phyloP scores from a whole-genome alignment of 2,113 vertebrate genomes.

The Proteles cristata region DNA sequence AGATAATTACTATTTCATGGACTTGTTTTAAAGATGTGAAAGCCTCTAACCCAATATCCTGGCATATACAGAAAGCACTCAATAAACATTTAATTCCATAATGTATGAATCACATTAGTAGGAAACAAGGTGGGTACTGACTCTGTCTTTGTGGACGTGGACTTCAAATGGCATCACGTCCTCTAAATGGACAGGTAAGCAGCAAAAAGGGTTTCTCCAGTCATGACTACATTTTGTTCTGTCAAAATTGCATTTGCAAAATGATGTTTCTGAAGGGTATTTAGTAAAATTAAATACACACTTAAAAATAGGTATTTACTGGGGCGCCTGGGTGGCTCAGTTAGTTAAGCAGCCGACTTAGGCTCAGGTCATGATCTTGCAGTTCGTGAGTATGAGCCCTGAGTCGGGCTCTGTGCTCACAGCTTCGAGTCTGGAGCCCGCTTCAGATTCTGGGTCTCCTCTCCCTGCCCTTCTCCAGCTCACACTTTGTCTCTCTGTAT shows the following conservation, averaged over 20 bases:
- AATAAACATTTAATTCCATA: not conserved
- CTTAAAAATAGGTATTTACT: not conserved
- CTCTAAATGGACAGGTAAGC: slow-evolving; percentile 63
- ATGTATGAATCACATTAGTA: not conserved
- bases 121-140: not conserved
- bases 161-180: not conserved
- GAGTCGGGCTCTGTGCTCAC: too few relatives aligned
- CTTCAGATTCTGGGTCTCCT: too few relatives aligned
- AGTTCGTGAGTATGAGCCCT: too few relatives aligned
- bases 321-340: too few relatives aligned
- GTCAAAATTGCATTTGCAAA: slow-evolving; percentile 66
- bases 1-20: slow-evolving; percentile 61
- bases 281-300: slow-evolving; percentile 52
- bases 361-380: too few relatives aligned
- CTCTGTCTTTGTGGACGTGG: not conserved
- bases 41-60: not conserved
- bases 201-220: slow-evolving; percentile 71
- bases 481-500: too few relatives aligned
- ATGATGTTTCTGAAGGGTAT: slow-evolving; percentile 56
- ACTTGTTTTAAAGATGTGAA: slow-evolving; percentile 22
- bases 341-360: too few relatives aligned
- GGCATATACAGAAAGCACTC: not conserved
- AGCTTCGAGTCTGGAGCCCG: too few relatives aligned
- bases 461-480: too few relatives aligned
- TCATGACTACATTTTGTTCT: slow-evolving; percentile 66